A percentile compares a stretch with the other conserved stretches of the same genome.
Evolutionary conservation across 1,140 invertebrate species (phyloP).

Genomic region (Scylla paramamosain): DNA sequence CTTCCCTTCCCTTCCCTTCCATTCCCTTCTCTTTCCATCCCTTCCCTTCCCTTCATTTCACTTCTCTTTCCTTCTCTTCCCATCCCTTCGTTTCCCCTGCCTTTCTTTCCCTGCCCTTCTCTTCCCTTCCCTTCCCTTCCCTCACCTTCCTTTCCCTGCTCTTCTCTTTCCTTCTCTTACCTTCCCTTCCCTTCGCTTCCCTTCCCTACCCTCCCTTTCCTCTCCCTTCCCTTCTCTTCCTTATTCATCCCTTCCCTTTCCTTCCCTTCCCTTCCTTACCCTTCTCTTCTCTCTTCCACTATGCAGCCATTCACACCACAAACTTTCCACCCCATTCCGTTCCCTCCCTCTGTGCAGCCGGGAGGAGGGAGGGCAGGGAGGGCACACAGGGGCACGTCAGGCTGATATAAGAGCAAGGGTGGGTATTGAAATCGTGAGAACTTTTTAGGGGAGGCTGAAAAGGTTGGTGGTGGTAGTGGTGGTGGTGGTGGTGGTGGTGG

Average conservation of each 20-base stretch:
- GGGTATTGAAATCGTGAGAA: neutral
- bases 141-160: slow-evolving; percentile 22
- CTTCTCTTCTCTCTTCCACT: slow-evolving; percentile 17
- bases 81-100: neutral
- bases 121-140: neutral
- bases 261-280: neutral
- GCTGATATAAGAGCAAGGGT: neutral
- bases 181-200: neutral
- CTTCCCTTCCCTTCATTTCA: neutral
- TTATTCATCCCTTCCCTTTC: too few species aligned
- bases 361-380: neutral
- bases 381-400: neutral
- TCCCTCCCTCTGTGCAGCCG: neutral
- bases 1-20: neutral
- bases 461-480: neutral
- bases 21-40: neutral
- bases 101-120: neutral
- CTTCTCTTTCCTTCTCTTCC: too few species aligned
- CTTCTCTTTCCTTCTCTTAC: neutral
- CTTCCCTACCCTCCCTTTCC: too few species aligned
- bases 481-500: neutral
- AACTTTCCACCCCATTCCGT: neutral
- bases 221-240: too few species aligned
- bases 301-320: neutral
- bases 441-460: neutral